phyloP scores from a whole-genome alignment of 2,113 vertebrate genomes.

The Carassius gibelio region DNA sequence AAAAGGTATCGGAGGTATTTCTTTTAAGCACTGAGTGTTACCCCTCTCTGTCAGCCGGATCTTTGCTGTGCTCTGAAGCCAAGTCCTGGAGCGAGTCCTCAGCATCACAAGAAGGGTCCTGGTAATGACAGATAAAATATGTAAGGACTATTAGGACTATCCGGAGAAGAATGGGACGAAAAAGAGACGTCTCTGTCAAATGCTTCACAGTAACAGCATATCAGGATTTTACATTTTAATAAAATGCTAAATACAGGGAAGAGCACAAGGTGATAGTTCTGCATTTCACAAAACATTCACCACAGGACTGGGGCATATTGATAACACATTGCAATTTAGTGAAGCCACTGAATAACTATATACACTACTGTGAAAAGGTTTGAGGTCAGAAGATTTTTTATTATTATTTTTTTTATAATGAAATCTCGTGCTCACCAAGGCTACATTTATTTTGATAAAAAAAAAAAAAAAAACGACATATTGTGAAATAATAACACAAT shows the following conservation, averaged over 20 bases:
- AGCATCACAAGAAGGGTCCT: constrained; percentile 50
- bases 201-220: background rate
- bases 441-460: background rate
- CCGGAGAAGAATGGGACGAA: background rate
- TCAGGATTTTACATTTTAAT: background rate
- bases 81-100: constrained; percentile 51
- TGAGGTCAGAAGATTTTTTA: background rate
- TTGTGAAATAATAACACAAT: background rate
- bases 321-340: background rate
- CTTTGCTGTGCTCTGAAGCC: constrained; percentile 42
- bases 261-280: background rate
- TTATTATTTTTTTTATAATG: background rate
- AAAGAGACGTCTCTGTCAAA: no score
- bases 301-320: background rate
- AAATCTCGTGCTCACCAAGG: background rate
- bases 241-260: background rate
- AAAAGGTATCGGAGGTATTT: background rate
- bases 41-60: constrained; percentile 43
- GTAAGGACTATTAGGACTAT: background rate
- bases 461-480: background rate
- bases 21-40: background rate
- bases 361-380: background rate
- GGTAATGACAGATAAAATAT: background rate
- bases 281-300: background rate
- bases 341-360: background rate